Evolutionary conservation across 2,113 vertebrate species (phyloP).

Genomic region (Amblyopsis rosae): DNA sequence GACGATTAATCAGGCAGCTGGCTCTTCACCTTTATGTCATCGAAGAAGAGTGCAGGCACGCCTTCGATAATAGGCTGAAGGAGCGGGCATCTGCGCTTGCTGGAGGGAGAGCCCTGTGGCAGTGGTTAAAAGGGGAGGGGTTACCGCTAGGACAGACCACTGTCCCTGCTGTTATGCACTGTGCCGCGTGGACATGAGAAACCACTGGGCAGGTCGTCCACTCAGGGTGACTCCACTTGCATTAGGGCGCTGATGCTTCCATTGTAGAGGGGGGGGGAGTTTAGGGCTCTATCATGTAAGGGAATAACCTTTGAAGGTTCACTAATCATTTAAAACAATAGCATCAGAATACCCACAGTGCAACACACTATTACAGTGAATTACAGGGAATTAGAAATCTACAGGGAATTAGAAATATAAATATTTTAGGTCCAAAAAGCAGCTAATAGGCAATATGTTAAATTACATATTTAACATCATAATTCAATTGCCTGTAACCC

Average conservation of each 20-base stretch:
- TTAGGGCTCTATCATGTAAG: no score
- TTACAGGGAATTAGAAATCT: not conserved
- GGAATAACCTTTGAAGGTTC: no score
- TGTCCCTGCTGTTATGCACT: slow-evolving; percentile 5
- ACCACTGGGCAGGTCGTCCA: not conserved
- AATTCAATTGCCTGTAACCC: not conserved
- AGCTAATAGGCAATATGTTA: slow-evolving; percentile 43
- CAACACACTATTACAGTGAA: slow-evolving; percentile 18
- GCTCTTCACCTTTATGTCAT: slow-evolving; percentile 94
- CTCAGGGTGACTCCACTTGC: not conserved
- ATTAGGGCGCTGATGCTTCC: not conserved
- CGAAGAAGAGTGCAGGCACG: slow-evolving; percentile 97
- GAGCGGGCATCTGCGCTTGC: slow-evolving; percentile 97
- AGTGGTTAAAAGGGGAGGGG: slow-evolving; percentile 81
- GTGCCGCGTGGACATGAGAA: slow-evolving; percentile 1
- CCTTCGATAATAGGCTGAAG: slow-evolving; percentile 99
- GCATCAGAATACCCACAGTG: not conserved
- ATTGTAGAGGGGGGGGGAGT: no score
- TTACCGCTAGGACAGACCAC: slow-evolving; percentile 69
- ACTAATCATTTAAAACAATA: no score
- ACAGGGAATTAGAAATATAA: not conserved
- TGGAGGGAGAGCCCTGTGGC: slow-evolving; percentile 96
- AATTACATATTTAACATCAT: slow-evolving; percentile 11
- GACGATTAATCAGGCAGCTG: slow-evolving; percentile 67
- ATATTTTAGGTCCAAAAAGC: slow-evolving; percentile 2